phyloP scores from a whole-genome alignment of 2,797 vertebrate genomes.

The Choloepus didactylus region DNA sequence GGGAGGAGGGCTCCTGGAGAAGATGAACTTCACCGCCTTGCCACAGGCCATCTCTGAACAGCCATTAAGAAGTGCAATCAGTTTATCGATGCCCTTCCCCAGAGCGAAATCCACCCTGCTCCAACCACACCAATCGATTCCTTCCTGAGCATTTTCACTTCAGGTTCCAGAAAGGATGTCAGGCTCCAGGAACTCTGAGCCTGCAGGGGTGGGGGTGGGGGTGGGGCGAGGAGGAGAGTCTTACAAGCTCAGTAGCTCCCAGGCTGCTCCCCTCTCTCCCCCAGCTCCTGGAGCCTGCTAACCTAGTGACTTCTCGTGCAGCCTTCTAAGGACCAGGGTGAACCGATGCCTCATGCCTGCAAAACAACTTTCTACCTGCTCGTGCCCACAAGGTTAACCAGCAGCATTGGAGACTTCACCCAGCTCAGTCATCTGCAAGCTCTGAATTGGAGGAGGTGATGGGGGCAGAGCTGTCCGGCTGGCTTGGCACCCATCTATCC shows the following conservation, averaged over 20 bases:
- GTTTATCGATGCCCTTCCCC: background rate
- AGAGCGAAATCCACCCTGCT: fast-evolving
- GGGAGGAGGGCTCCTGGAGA: background rate
- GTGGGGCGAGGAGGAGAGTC: too few species aligned
- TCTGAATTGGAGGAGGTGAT: fast-evolving
- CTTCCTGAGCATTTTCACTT: background rate
- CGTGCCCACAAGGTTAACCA: fast-evolving
- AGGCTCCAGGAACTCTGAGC: background rate
- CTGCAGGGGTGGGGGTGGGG: too few species aligned
- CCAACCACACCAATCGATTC: background rate
- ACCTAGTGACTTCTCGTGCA: constrained; percentile 71
- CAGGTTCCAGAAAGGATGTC: background rate
- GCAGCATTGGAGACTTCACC: fast-evolving
- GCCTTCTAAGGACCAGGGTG: constrained; percentile 80
- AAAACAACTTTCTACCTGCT: background rate
- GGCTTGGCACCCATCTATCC: too few species aligned
- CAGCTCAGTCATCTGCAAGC: background rate
- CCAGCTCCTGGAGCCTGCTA: constrained; percentile 74
- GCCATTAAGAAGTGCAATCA: background rate
- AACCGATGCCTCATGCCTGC: constrained; percentile 78
- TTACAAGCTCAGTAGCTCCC: constrained; percentile 71
- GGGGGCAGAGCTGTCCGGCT: background rate
- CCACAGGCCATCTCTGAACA: background rate
- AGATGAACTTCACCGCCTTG: background rate
- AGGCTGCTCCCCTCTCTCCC: constrained; percentile 68